A percentile compares a stretch with the other conserved stretches of the same genome.
Conservation (phyloP, 2,888 invertebrate genomes). For the Trachelus tabidus region DNA sequence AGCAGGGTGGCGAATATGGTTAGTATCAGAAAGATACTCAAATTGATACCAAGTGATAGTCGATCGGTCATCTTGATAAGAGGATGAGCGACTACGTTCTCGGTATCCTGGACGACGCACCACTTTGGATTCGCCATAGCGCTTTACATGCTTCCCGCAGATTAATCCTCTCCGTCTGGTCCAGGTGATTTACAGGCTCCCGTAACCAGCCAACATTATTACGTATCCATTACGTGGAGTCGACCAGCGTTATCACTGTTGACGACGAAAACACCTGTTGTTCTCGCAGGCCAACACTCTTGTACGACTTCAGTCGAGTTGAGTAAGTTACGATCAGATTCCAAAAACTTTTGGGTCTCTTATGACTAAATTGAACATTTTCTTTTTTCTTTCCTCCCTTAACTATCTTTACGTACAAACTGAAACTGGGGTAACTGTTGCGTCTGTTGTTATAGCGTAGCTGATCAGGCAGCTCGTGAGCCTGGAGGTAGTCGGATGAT, state of each 20-base stretch:
- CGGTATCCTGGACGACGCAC: neutral
- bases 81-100: neutral
- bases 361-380: neutral
- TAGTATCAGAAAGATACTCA: slow-evolving; percentile 51
- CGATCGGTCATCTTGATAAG: slow-evolving; percentile 37
- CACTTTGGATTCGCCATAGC: neutral
- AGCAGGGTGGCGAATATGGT: slow-evolving; percentile 53
- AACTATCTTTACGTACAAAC: neutral
- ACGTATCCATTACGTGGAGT: neutral
- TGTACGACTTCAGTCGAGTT: neutral
- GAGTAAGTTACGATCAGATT: neutral
- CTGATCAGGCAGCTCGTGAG: slow-evolving; percentile 29
- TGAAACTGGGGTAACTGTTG: slow-evolving; percentile 49
- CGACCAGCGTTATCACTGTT: neutral
- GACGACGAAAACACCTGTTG: neutral
- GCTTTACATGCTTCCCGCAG: neutral
- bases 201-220: neutral
- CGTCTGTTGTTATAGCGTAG: slow-evolving; percentile 43
- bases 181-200: neutral
- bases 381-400: neutral
- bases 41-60: slow-evolving; percentile 49
- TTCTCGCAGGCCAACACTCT: neutral
- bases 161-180: neutral
- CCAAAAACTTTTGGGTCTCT: neutral
- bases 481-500: slow-evolving; percentile 44